Evolutionary conservation across 2,888 invertebrate genomes (phyloP).

Genomic region (Rhamphomyia laevipes): DNA sequence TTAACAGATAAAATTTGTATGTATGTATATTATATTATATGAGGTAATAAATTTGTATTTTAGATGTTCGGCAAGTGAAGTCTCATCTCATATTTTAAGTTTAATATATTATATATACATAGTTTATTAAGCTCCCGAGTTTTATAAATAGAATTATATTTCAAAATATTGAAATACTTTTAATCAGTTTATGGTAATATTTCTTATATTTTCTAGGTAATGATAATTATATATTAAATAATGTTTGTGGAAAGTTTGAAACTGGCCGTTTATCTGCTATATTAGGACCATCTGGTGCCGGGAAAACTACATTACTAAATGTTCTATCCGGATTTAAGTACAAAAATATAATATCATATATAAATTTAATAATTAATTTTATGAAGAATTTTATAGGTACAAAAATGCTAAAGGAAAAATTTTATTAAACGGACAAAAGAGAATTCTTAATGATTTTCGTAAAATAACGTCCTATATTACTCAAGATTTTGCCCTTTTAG

Average conservation of each 20-base stretch:
- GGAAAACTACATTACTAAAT: constrained; percentile 65
- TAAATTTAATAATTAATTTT: constrained; percentile 1
- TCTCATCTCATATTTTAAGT: too few species aligned
- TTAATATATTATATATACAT: too few species aligned
- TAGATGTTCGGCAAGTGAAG: too few species aligned
- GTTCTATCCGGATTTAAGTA: constrained; percentile 62
- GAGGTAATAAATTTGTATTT: too few species aligned
- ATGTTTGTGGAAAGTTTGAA: constrained; percentile 46
- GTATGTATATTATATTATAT: too few species aligned
- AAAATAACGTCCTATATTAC: constrained; percentile 62
- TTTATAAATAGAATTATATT: too few species aligned
- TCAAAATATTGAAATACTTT: too few species aligned
- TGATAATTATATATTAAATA: constrained; percentile 38
- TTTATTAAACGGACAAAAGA: constrained; percentile 52
- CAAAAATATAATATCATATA: constrained; percentile 9
- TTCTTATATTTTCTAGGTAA: too few species aligned
- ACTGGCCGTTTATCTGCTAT: constrained; percentile 53
- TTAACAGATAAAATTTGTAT: too few species aligned
- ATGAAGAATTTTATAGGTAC: constrained; percentile 17
- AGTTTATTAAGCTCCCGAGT: too few species aligned
- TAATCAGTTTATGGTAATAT: too few species aligned
- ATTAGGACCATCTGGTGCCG: constrained; percentile 60
- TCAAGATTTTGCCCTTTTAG: constrained; percentile 70
- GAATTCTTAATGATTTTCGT: constrained; percentile 53
- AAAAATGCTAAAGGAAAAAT: constrained; percentile 49